Conservation (phyloP, 2,797 vertebrate genomes). For the Pristis pectinata region DNA sequence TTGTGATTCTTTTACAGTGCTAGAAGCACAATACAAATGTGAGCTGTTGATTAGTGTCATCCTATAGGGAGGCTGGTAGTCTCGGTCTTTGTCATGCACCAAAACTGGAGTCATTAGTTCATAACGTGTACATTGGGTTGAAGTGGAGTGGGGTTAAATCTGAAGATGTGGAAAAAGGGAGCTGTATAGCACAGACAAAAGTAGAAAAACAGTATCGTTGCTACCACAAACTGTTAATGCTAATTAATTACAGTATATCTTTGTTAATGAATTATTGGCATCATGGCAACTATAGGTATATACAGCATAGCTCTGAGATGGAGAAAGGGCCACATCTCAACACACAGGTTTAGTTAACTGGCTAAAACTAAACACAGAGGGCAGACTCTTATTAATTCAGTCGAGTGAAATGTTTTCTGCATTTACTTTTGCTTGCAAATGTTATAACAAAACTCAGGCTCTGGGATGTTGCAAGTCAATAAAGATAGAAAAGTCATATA, state of each 20-base stretch:
- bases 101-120: too few species aligned
- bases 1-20: too few species aligned
- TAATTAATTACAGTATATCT: constrained; percentile 18
- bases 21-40: too few species aligned
- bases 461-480: not conserved
- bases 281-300: not conserved
- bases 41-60: too few species aligned
- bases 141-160: not conserved
- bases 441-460: not conserved
- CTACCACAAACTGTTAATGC: not conserved
- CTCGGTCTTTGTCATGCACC: too few species aligned
- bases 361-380: not conserved
- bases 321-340: not conserved
- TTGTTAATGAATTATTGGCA: not conserved
- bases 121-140: not conserved
- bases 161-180: not conserved
- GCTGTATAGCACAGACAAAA: not conserved
- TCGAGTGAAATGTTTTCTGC: not conserved
- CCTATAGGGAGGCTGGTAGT: too few species aligned
- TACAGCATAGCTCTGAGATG: not conserved
- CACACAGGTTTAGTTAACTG: not conserved
- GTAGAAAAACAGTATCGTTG: not conserved
- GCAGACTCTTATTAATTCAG: not conserved
- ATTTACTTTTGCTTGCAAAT: not conserved
- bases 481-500: not conserved